Evolutionary conservation across 2,888 invertebrate species (phyloP), one percentile per base, ranked within the genome.

Genomic region (Leptogaster cylindrica): DNA sequence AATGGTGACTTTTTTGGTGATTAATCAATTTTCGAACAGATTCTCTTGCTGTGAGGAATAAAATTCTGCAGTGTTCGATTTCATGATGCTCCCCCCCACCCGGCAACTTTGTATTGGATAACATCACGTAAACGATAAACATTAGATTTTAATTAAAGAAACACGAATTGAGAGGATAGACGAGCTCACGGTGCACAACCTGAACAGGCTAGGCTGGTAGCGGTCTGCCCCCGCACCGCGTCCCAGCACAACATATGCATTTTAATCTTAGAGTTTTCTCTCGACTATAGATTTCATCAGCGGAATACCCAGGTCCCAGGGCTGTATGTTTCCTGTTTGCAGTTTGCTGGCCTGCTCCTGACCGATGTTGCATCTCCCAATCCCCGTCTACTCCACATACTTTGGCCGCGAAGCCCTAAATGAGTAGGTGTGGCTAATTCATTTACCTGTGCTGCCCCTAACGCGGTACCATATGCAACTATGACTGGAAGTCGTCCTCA

Each of bases 111-210:
- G 55, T 20, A 23, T 31, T 31, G 48, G 64, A 65, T 65, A 55
- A 46, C 23, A 65, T 55, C 65, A 68, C 65, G 68, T 68, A 65
- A 55, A 68, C 58, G 41, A 68, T 55, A 41, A 68, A 65, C 68
- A 68, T 68, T 68, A 68, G 68, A 68, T 68, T 68, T 68, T 68
- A 65, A 65, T 68, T 68, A 68, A 65, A 50, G 28, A 68, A 68
- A 68, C 64, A 64, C 48, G 48, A 64, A 64, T 64, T 48, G 61
- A 61, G 41, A 61, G 61, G 61, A n/a, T 61, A 44, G 41, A 61
- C 61, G 44, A 44, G 41, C 44, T 61, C 61, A 61, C 41, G 61
- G 55, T 23, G 36, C 55, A 14, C 23, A 61, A 44, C 44, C 41
- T 18, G 44, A 18, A 27, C 44, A 18, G 10, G 28, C 41, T 23